phyloP scores from a whole-genome alignment of 1,140 invertebrate genomes.

The Heterodera schachtii region DNA sequence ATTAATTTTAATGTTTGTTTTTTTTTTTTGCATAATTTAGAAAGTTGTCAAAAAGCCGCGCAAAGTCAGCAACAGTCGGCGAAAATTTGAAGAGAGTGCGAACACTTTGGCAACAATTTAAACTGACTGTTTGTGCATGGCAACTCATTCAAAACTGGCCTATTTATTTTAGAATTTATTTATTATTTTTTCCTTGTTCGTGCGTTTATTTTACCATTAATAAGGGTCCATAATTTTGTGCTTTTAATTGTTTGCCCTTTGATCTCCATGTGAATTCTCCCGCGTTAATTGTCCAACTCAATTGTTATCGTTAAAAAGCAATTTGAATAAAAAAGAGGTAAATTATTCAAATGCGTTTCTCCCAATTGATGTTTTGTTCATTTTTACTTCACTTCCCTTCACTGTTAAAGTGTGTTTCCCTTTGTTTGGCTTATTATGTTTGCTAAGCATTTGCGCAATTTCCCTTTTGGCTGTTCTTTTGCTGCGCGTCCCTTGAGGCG shows the following conservation, averaged over 20 bases:
- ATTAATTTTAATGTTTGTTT: not conserved
- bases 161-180: too few species aligned
- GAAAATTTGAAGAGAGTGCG: not conserved
- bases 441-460: not conserved
- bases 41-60: not conserved
- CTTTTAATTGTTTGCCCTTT: not conserved
- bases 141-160: too few species aligned
- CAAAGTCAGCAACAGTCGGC: not conserved
- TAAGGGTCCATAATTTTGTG: not conserved
- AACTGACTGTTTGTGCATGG: too few species aligned
- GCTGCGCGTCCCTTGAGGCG: not conserved
- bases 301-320: not conserved
- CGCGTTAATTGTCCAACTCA: not conserved
- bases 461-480: not conserved
- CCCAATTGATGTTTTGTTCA: not conserved
- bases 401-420: too few species aligned
- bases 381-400: too few species aligned
- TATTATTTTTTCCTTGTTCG: too few species aligned
- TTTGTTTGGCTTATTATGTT: not conserved
- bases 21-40: not conserved
- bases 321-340: not conserved
- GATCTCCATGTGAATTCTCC: not conserved
- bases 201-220: not conserved
- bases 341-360: not conserved
- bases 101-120: not conserved